Conservation (phyloP, 2,888 invertebrate species). For the Panorpa germanica region DNA sequence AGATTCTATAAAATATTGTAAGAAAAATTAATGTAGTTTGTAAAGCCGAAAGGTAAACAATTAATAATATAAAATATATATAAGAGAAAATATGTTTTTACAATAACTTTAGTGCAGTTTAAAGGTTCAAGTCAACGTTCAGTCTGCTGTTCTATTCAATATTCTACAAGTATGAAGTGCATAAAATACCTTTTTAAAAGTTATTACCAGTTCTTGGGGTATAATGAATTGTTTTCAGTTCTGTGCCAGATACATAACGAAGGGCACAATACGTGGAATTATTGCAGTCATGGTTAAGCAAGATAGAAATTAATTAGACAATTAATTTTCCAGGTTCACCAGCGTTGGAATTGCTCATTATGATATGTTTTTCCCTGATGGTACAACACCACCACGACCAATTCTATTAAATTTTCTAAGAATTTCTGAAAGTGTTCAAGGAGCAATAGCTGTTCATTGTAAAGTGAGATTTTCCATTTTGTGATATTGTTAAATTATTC, state of each 20-base stretch:
- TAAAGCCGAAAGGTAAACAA: too few species aligned
- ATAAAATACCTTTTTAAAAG: too few species aligned
- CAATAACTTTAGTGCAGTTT: too few species aligned
- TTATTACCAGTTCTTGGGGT: too few species aligned
- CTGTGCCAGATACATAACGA: not conserved
- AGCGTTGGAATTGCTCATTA: conserved; percentile 67
- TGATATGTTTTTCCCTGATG: conserved; percentile 79
- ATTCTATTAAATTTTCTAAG: conserved; percentile 65
- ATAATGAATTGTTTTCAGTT: too few species aligned
- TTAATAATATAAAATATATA: too few species aligned
- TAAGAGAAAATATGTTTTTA: too few species aligned
- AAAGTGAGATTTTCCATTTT: conserved; percentile 38
- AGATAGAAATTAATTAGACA: conserved; percentile 6
- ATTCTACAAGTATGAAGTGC: too few species aligned
- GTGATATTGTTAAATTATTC: conserved; percentile 1
- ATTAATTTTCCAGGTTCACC: conserved; percentile 29
- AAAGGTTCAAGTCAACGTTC: too few species aligned
- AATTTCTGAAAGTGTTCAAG: conserved; percentile 52
- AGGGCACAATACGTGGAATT: not conserved
- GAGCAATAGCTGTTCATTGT: conserved; percentile 80
- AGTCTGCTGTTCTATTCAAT: too few species aligned
- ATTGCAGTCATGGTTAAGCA: not conserved
- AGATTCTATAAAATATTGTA: too few species aligned
- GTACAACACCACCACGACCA: conserved; percentile 61
- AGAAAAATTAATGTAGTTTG: too few species aligned